These are phyloP conservation scores for Galago senegalensis DNA, from an alignment of 2,797 vertebrate species.

Conservation along the genomic window DNA sequence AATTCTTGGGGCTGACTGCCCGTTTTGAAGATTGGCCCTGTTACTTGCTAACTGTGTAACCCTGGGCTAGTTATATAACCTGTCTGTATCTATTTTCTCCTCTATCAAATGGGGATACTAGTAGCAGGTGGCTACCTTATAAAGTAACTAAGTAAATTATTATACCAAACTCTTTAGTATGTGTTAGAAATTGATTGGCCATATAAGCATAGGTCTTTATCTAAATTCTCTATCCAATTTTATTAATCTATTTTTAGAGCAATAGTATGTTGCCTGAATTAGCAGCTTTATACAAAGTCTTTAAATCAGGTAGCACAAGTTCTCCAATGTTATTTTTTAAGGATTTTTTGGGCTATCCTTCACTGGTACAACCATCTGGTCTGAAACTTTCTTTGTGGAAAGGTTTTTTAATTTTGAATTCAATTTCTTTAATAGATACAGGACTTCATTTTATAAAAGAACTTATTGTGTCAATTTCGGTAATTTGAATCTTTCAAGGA, in stretches of 20 bases:
- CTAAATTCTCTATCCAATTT: conserved; percentile 15
- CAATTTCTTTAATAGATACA: conserved; percentile 10
- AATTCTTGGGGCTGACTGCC: background rate
- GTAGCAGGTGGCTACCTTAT: background rate
- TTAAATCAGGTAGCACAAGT: background rate
- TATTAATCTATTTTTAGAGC: background rate
- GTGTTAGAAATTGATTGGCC: background rate
- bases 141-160: background rate
- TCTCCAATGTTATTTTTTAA: background rate
- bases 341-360: background rate
- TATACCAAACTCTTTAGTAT: background rate
- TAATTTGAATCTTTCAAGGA: background rate
- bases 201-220: background rate
- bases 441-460: background rate
- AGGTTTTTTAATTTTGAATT: conserved; percentile 44
- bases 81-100: background rate
- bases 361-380: background rate
- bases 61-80: background rate
- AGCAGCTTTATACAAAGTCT: background rate
- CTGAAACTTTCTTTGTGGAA: background rate
- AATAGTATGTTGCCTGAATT: background rate
- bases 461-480: background rate
- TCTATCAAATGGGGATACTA: background rate
- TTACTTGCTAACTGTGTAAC: background rate
- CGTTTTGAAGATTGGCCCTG: background rate